A percentile compares a stretch with the other conserved stretches of the same genome.
phyloP scores from a whole-genome alignment of 2,888 invertebrate genomes.

The Caenorhabditis sinica region DNA sequence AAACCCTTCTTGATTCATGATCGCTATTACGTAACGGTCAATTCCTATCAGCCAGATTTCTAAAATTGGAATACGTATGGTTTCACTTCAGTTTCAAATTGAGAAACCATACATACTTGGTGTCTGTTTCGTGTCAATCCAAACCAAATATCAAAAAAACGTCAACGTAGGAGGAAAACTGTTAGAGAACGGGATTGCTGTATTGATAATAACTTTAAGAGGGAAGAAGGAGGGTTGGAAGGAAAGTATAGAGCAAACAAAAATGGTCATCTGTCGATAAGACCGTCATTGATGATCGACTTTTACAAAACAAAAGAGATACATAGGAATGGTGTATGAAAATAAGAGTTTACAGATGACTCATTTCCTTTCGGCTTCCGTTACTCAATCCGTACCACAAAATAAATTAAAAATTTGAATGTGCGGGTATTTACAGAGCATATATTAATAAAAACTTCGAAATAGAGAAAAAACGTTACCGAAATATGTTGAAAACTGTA shows the following conservation, averaged over 20 bases:
- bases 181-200: conserved; percentile 23
- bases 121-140: conserved; percentile 31
- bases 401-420: too few relatives aligned
- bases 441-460: too few relatives aligned
- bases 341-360: not conserved
- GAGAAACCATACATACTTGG: conserved; percentile 35
- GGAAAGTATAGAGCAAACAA: conserved; percentile 14
- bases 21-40: conserved; percentile 41
- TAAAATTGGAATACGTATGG: conserved; percentile 23
- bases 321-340: not conserved
- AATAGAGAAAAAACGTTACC: too few relatives aligned
- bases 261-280: conserved; percentile 20
- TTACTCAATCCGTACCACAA: not conserved
- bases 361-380: not conserved
- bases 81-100: conserved; percentile 17
- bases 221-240: not conserved
- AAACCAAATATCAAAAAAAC: conserved; percentile 10
- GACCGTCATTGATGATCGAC: conserved; percentile 17
- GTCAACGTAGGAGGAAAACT: conserved; percentile 27
- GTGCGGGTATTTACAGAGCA: too few relatives aligned
- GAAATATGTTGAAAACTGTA: too few relatives aligned
- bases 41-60: conserved; percentile 17
- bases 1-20: conserved; percentile 22
- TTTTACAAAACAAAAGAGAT: not conserved
- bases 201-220: conserved; percentile 21